Evolutionary conservation across 2,797 vertebrate species (phyloP).

Genomic region (Thaleichthys pacificus): DNA sequence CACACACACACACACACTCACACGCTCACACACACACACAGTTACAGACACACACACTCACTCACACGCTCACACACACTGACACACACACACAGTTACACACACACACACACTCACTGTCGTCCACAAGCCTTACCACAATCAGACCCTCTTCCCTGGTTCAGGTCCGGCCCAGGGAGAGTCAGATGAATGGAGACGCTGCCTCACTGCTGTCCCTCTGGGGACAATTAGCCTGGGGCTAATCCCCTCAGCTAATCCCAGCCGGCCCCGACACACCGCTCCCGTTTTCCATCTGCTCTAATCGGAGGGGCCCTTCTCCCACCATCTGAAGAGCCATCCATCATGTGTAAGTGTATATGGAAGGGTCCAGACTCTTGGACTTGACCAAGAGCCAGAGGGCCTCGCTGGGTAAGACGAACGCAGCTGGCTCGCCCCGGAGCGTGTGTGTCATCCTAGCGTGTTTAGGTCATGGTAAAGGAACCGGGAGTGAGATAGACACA

Average conservation of each 20-base stretch:
- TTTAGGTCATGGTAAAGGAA: slow-evolving; percentile 59
- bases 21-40: slow-evolving; percentile 34
- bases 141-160: slow-evolving; percentile 78
- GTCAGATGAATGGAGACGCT: slow-evolving; percentile 73
- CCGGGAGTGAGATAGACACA: slow-evolving; percentile 51
- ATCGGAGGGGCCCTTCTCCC: slow-evolving; percentile 64
- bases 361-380: slow-evolving; percentile 52
- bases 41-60: slow-evolving; percentile 22
- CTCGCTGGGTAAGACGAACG: slow-evolving; percentile 66
- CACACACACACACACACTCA: slow-evolving; percentile 20
- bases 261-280: slow-evolving; percentile 66
- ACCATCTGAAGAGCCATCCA: slow-evolving; percentile 65
- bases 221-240: slow-evolving; percentile 74
- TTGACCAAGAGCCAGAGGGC: slow-evolving; percentile 56
- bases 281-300: slow-evolving; percentile 70
- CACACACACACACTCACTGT: slow-evolving; percentile 1
- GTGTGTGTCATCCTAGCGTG: slow-evolving; percentile 57
- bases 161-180: slow-evolving; percentile 63
- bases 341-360: slow-evolving; percentile 68
- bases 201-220: slow-evolving; percentile 69
- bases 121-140: slow-evolving; percentile 73
- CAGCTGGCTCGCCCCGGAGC: slow-evolving; percentile 49
- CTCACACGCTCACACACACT: slow-evolving; percentile 4
- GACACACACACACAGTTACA: slow-evolving; percentile 4
- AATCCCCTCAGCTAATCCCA: slow-evolving; percentile 76